Evolutionary conservation across 2,797 vertebrate species (phyloP).

Genomic region (Pseudochaenichthys georgianus): DNA sequence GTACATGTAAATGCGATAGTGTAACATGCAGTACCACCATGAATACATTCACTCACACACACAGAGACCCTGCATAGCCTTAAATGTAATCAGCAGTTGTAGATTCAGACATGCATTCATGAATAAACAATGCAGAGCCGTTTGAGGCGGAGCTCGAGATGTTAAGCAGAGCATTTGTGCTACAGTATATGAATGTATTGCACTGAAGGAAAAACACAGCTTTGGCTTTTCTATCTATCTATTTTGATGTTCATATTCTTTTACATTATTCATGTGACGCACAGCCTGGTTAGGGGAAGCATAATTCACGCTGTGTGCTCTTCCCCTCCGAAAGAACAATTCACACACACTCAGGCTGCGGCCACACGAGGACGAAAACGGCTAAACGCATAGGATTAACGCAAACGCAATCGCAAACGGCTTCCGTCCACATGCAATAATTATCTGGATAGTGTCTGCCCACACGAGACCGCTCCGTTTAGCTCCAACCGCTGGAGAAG

Average conservation of each 20-base stretch:
- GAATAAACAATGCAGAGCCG: conserved; percentile 35
- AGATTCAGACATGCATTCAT: conserved; percentile 36
- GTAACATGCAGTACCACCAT: conserved; percentile 20
- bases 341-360: too few relatives aligned
- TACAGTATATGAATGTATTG: background rate
- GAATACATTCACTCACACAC: conserved; percentile 32
- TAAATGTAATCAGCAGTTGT: conserved; percentile 13
- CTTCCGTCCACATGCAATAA: too few relatives aligned
- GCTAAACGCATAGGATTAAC: too few relatives aligned
- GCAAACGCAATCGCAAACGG: too few relatives aligned
- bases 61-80: background rate
- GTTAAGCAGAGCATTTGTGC: conserved; percentile 9
- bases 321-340: background rate
- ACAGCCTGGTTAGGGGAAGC: conserved; percentile 21
- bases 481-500: too few relatives aligned
- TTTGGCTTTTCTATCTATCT: background rate
- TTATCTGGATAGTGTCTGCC: too few relatives aligned
- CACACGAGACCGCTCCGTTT: too few relatives aligned
- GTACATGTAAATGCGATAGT: conserved; percentile 18
- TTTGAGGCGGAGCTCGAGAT: conserved; percentile 14
- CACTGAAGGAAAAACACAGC: conserved; percentile 5
- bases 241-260: conserved; percentile 17
- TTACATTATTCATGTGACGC: conserved; percentile 65
- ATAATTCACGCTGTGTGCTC: background rate
- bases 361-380: too few relatives aligned